phyloP scores from a whole-genome alignment of 2,113 vertebrate species.

The Actenoides hombroni region DNA sequence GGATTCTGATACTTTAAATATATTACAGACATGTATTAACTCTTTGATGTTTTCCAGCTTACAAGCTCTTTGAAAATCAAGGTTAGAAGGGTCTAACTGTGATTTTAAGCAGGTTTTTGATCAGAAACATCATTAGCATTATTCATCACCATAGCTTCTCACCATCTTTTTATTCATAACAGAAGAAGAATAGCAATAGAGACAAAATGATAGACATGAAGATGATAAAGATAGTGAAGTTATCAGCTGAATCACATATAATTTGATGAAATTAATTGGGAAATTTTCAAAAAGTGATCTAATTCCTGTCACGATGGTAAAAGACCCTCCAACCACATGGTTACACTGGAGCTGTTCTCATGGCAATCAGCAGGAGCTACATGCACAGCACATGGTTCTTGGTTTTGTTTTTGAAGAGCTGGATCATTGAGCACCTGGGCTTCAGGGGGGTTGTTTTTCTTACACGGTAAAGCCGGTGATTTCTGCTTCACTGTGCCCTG shows the following conservation, averaged over 20 bases:
- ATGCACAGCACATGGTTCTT: not conserved
- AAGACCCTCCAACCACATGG: not conserved
- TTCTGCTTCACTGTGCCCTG: not conserved
- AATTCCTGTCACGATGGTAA: not conserved
- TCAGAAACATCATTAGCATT: not conserved
- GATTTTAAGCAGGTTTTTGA: not conserved
- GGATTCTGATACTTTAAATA: not conserved
- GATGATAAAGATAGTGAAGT: not conserved
- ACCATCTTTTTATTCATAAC: not conserved
- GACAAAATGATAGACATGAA: not conserved
- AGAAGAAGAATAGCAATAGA: not conserved
- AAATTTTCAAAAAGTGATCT: not conserved
- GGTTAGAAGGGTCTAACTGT: not conserved
- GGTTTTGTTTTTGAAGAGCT: not conserved
- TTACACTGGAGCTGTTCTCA: not conserved
- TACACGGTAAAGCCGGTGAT: not conserved
- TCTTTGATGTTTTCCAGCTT: not conserved
- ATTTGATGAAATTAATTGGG: not conserved
- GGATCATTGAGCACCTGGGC: not conserved
- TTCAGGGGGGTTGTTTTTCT: not conserved
- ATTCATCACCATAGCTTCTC: not conserved
- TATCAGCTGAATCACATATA: not conserved
- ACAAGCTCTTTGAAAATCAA: not conserved
- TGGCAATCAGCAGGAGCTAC: not conserved
- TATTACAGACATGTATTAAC: not conserved